Evolutionary conservation across 92 coral and sea anemone species (phyloP).

Genomic region (Anthopleura xanthogrammica): DNA sequence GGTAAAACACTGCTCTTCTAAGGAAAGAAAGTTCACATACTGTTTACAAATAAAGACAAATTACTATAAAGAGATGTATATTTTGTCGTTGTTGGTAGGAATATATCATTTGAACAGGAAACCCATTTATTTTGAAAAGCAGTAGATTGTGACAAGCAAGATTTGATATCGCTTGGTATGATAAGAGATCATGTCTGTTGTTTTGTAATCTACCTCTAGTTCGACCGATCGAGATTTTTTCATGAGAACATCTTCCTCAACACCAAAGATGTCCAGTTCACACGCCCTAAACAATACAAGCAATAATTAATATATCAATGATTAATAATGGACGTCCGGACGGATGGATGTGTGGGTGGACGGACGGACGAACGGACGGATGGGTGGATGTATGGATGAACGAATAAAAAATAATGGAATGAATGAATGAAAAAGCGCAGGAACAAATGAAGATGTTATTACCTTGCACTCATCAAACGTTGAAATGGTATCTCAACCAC

Average conservation of each 20-base stretch:
- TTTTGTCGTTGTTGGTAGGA: no score
- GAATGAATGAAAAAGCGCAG: no score
- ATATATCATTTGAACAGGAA: no score
- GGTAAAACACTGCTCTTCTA: conserved; percentile 37
- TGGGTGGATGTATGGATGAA: not conserved
- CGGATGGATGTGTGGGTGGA: no score
- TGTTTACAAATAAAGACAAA: no score
- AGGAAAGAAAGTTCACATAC: not conserved
- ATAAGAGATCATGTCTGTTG: no score
- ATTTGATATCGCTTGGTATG: no score
- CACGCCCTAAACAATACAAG: conserved; percentile 32
- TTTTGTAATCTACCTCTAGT: not conserved
- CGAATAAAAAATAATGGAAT: not conserved
- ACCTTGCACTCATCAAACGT: conserved; percentile 83
- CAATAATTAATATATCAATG: not conserved
- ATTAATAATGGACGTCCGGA: no score
- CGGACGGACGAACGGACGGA: no score
- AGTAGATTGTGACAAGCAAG: no score
- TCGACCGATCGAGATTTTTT: conserved; percentile 37
- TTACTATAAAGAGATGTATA: no score
- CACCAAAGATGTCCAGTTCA: conserved; percentile 66
- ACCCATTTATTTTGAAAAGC: no score
- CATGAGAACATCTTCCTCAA: conserved; percentile 56
- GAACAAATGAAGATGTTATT: not conserved
- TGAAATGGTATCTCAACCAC: conserved; percentile 75